Conservation (phyloP, 2,888 invertebrate genomes). For the Stenodera caucasica region DNA sequence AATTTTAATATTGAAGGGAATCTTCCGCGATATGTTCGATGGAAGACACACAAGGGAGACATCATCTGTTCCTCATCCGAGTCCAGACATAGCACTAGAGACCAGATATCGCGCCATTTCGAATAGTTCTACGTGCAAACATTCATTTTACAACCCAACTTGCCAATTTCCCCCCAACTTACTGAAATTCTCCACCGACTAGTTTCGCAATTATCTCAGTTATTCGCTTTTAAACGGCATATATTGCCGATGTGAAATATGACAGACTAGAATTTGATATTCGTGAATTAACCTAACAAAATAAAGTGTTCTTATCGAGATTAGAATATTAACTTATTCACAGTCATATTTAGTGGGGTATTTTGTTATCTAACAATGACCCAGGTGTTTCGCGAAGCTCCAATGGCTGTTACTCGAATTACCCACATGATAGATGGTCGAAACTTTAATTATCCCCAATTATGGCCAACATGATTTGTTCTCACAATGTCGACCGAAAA, state of each 20-base stretch:
- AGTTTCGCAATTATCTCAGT: neutral
- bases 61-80: neutral
- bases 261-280: neutral
- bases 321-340: too few species aligned
- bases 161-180: neutral
- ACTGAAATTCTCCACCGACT: neutral
- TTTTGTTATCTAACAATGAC: slow-evolving; percentile 16
- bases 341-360: neutral
- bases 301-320: too few species aligned
- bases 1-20: neutral
- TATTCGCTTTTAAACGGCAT: neutral
- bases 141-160: slow-evolving; percentile 21
- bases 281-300: neutral
- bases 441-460: slow-evolving; percentile 30
- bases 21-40: neutral
- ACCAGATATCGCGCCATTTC: slow-evolving; percentile 21
- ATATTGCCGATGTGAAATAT: neutral
- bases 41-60: neutral
- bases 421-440: slow-evolving; percentile 27
- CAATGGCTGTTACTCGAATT: slow-evolving; percentile 23
- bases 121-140: slow-evolving; percentile 26
- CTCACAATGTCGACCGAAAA: too few species aligned
- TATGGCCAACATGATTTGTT: slow-evolving; percentile 18
- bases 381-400: slow-evolving; percentile 25
- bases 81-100: slow-evolving; percentile 20